Evolutionary conservation across 1,140 invertebrate species (phyloP), one percentile per base, ranked within the genome.

Genomic region (Pissodes strobi): DNA sequence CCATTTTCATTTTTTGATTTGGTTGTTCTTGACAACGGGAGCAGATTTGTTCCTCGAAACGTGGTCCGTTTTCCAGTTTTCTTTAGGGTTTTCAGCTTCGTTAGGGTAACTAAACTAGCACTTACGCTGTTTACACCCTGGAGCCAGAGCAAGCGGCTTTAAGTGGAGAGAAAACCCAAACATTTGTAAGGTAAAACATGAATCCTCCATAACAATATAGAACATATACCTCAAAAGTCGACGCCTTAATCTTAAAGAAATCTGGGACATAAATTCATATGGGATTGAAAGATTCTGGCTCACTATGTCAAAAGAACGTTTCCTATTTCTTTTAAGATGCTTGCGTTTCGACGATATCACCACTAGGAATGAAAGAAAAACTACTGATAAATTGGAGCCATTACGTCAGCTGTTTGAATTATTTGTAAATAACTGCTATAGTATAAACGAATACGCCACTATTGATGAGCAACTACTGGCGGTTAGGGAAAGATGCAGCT

Each of bases 391-490:
- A 39, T 59, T 80, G n/a, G 78, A 77, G n/a, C 70, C 74, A 6
- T 73, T 80, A 39, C 43, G 75, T 25, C 61, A 76, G 27, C 12
- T 79, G 4, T 80, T 76, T 67, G 70, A 78, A 41, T 30, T 45
- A 5, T 77, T 80, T 61, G 69, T 74, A 9, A 4, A 64, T 10
- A 77, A 72, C 3, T 79, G 74, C 64, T 79, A 76, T 51, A 64
- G 66, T 27, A 55, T 68, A n/a, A 58, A 65, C 39, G 70, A 77
- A 64, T 69, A 70, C 15, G 61, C 77, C 5, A 79, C 74, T n/a
- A 73, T 80, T 23, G 79, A 82, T 65, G 78, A 82, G 67, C 78
- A 75, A 67, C 67, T 82, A 2, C 55, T 72, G 52, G 59, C 58
- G 8, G 81, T 79, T 64, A 43, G 76, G 49, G 80, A 79, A 22